Conservation (phyloP, 2,797 vertebrate species). For the Trematomus bernacchii region DNA sequence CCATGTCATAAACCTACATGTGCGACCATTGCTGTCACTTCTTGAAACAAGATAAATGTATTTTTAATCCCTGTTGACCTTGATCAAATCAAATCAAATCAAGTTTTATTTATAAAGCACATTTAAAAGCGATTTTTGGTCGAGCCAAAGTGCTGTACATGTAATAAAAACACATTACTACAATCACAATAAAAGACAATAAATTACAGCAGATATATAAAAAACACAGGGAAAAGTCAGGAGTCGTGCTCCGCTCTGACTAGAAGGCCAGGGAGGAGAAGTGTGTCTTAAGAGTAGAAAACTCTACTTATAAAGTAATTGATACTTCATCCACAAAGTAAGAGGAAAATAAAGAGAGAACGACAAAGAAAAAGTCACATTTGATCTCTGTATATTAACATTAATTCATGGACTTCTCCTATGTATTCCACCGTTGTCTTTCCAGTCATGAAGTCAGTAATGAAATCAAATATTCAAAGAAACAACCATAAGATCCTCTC, state of each 20-base stretch:
- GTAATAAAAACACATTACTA: no score
- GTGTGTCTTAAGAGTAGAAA: no score
- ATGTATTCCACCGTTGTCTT: slow-evolving; percentile 42
- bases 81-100: no score
- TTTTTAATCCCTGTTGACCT: not conserved
- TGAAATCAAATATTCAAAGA: slow-evolving; percentile 39
- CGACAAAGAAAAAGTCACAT: not conserved
- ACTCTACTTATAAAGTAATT: no score
- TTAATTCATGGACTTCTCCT: slow-evolving; percentile 11
- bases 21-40: not conserved
- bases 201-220: no score
- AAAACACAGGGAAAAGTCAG: no score
- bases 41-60: not conserved
- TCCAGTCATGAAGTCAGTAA: slow-evolving; percentile 23
- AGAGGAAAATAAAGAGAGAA: not conserved
- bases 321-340: not conserved
- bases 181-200: no score
- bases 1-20: not conserved
- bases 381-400: slow-evolving; percentile 12
- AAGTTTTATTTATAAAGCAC: no score
- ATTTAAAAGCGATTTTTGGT: no score
- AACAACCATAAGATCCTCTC: slow-evolving; percentile 7
- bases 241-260: no score
- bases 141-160: no score
- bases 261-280: no score